Evolutionary conservation across 1,140 invertebrate genomes (phyloP).

Genomic region (Drosophila sp.): DNA sequence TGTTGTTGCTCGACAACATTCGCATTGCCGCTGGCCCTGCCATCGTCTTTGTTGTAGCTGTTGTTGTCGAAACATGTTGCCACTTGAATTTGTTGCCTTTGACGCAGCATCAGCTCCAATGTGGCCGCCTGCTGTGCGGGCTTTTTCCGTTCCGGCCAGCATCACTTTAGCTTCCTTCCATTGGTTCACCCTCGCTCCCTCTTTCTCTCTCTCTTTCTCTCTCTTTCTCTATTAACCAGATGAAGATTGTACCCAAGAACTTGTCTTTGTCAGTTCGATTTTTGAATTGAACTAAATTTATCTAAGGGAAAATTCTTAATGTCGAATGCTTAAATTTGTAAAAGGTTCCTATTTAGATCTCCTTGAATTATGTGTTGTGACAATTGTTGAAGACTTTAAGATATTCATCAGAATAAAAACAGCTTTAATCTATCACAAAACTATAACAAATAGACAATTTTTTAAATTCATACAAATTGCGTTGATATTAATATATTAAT

Average conservation of each 20-base stretch:
- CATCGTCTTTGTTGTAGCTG: constrained; percentile 26
- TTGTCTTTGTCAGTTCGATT: constrained; percentile 21
- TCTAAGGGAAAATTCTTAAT: not conserved
- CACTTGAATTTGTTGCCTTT: constrained; percentile 64
- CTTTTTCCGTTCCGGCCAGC: constrained; percentile 16
- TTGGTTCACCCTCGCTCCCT: no score
- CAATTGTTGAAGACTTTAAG: no score
- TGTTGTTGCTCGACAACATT: constrained; percentile 55
- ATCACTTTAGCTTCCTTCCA: constrained; percentile 14
- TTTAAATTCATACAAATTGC: no score
- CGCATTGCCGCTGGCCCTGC: constrained; percentile 53
- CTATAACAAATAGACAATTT: no score
- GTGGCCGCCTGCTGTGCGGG: constrained; percentile 24
- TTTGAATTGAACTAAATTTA: constrained; percentile 6
- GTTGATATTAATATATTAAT: no score
- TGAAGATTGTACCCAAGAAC: constrained; percentile 7
- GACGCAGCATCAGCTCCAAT: constrained; percentile 34
- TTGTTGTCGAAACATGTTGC: constrained; percentile 60
- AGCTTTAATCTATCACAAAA: no score
- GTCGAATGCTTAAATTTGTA: not conserved
- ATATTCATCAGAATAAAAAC: no score
- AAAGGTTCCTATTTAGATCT: not conserved
- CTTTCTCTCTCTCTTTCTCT: not conserved
- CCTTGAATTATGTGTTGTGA: not conserved
- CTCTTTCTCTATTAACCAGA: not conserved